Base-by-base conservation (phyloP, 2,797 vertebrate genomes). In the Rachycentron canadum region DNA sequence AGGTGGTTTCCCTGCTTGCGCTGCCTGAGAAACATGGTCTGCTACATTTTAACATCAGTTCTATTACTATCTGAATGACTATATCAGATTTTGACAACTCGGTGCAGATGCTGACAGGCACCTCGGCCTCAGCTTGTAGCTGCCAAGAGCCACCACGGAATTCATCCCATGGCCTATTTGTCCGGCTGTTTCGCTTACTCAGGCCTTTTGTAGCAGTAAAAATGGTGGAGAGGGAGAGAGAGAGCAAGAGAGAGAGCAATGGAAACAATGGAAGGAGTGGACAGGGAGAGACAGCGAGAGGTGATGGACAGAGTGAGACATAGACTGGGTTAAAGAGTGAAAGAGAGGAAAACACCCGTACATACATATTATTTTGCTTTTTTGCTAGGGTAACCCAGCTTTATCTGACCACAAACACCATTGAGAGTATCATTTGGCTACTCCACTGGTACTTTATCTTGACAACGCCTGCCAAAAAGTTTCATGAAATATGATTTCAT, bases 41-140 rank as follows among this genome's bases (percentile, higher is more conserved):
- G 80, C 81, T 87, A 73, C 76, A 88, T 91, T 90, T 85, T 65
- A 88, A 82, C 76, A 86, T 92, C 89, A 64, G 82, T 68, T 86
- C 74, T 85, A 75, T 86, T 90, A 84, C 83, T 80, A 79, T 92
- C 81, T 89, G 83, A 91, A 94, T 93, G 92, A 89, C 86, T 93
- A 81, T 87, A 86, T 93, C 87, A 79, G 89, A 94, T 88, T 94
- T 87, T 92, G 91, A 95, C 92, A 93, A 90, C 87, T 85, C 70
- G 38, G 86, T 86, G 81, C 87, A 93, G 90, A 94, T 89, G 89
- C 85, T 90, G 91, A 92, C 85, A 91, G 76, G 84, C 78, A 86
- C 84, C 79, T 86, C 60, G 50, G 87, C 78, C 82, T 86, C 73
- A 69, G 72, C 66, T 57, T 59, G 32, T 36, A 57, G 68, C 85